Evolutionary conservation across 1,140 invertebrate genomes (phyloP).

Genomic region (Meloidogyne exigua): DNA sequence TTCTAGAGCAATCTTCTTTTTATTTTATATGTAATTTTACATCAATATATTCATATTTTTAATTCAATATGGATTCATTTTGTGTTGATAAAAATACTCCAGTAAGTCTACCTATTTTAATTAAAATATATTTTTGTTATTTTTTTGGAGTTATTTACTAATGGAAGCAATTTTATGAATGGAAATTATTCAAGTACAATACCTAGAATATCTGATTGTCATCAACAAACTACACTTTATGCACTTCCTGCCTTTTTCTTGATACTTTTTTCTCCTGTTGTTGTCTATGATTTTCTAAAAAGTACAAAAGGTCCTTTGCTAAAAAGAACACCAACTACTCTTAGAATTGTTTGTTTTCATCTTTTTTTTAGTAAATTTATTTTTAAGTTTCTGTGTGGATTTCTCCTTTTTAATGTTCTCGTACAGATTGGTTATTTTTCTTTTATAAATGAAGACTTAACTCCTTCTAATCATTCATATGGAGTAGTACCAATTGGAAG

Average conservation of each 20-base stretch:
- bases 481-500: neutral
- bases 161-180: neutral
- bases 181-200: slow-evolving; percentile 19
- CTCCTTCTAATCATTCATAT: slow-evolving; percentile 22
- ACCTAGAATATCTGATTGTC: slow-evolving; percentile 52
- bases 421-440: slow-evolving; percentile 43
- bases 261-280: slow-evolving; percentile 49
- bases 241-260: slow-evolving; percentile 57
- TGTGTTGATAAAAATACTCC: slow-evolving; percentile 14
- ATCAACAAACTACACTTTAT: slow-evolving; percentile 59
- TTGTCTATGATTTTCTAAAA: slow-evolving; percentile 52
- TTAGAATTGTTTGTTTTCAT: slow-evolving; percentile 28
- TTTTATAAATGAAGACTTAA: slow-evolving; percentile 30
- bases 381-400: slow-evolving; percentile 31
- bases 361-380: slow-evolving; percentile 19
- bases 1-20: too few relatives aligned
- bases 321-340: slow-evolving; percentile 40
- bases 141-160: slow-evolving; percentile 7
- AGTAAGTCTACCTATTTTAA: neutral
- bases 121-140: neutral
- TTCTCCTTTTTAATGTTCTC: slow-evolving; percentile 53
- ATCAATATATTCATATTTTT: neutral
- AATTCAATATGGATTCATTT: neutral
- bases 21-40: too few relatives aligned
- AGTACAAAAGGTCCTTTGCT: slow-evolving; percentile 43